Evolutionary conservation across 2,797 vertebrate species (phyloP), one percentile per base, ranked within the genome.

Genomic region (Typhlichthys eigenmanni): DNA sequence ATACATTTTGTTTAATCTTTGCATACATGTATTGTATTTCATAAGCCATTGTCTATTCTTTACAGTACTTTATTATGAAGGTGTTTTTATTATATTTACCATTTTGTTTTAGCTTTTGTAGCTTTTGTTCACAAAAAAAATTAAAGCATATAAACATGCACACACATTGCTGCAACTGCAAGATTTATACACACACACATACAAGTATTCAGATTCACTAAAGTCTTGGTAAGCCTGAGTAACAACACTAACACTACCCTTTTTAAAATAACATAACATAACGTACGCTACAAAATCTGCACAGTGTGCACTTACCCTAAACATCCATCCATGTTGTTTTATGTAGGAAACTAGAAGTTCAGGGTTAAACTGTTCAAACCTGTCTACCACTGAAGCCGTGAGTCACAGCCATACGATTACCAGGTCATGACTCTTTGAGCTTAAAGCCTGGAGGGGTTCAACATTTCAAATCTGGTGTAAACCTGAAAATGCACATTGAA

Each of bases 371-470:
- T 55, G 51, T 60, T 64, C 19, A 66, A 59, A 67, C 47, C 69
- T 69, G 79, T 66, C 74, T 75, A 62, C 17, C 60, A 72, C 71
- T 71, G 64, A 14, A 75, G 67, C 70, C 43, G 48, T 56, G 77
- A 86, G 54, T 86, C 61, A 72, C 64, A 83, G 51, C 57, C 64
- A 55, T 69, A 87, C 81, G 77, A 76, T 85, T 76, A 80, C 78
- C 79, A 64, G 76, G 81, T 88, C 82, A 72, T 55, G 83, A 80
- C 82, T 71, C 68, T 80, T 84, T 89, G 85, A 89, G 88, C 88
- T 85, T 56, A 58, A 34, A 58, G 75, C 74, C 73, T 75, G 13
- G 53, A 29, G 17, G 46, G 65, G 84, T 85, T 86, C 16, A 17
- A 17, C 16, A 17, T 17, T 17, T 17, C 16, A 17, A 17, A 17